Base-by-base conservation (phyloP, 1,140 invertebrate genomes). In the Trypoxylus dichotomus region DNA sequence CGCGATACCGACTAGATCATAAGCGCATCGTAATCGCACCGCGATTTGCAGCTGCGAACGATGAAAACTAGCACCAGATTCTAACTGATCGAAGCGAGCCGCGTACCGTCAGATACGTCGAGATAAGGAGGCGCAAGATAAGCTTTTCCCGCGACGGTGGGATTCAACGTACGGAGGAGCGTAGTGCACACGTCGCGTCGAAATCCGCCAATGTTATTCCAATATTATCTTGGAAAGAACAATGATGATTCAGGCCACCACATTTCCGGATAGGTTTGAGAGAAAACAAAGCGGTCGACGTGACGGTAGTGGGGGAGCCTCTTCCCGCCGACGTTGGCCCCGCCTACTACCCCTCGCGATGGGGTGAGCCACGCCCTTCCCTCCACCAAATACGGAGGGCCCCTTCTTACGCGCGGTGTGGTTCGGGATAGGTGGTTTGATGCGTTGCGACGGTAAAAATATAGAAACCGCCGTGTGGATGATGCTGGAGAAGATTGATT, bases 221-320 rank as follows among this genome's bases (percentile, higher is more conserved):
- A 86, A 86, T 85, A 85, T 86, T 86, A 84, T 86, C 83, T 81
- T 85, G 85, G 78, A 82, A 84, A 86, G 85, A 86, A 86, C 84
- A 86, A 85, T 86, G 85, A 86, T 86, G 85, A 83, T 85, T 83
- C 85, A 85, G 83, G 84, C 82, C 83, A 85, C 84, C 84, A 85
- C 85, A 85, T 85, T 85, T 85, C 83, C 84, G 84, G 84, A 81
- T 83, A 82, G 82, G 82, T 82, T 81, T 83, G 82, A 81, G 83
- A 74, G 84, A 86, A 86, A 86, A 86, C 85, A 85, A 86, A 86
- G 84, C 32, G 84, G 83, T 83, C 43, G 76, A 37, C 47, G 79
- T 8, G 32, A 37, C 32, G 32, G 32, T 37, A 8, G 32, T 81
- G 81, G 80, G 81, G 83, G 77, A 58, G 42, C 78, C 41, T 43